A percentile compares a stretch with the other conserved stretches of the same genome.
Evolutionary conservation across 2,888 invertebrate species (phyloP).

Genomic region (Bellardia pandia): DNA sequence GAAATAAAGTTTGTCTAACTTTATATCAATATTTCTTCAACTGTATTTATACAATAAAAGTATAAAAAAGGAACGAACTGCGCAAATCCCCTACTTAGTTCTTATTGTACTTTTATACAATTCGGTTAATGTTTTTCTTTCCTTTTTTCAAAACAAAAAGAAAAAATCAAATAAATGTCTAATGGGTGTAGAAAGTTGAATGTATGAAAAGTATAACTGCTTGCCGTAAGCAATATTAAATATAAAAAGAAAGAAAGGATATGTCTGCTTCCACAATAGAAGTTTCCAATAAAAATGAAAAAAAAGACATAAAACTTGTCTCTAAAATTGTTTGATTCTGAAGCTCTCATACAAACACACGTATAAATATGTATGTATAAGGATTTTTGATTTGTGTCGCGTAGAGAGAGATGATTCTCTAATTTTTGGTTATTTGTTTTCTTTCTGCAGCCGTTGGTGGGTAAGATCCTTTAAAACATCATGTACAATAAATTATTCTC

Average conservation of each 20-base stretch:
- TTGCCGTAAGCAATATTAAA: constrained; percentile 3
- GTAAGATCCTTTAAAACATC: constrained; percentile 42
- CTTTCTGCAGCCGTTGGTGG: neutral
- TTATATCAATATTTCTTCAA: neutral
- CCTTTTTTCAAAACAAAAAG: neutral
- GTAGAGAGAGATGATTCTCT: neutral
- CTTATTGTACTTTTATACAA: constrained; percentile 11
- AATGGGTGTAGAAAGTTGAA: constrained; percentile 8
- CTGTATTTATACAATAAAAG: neutral
- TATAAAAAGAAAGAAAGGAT: constrained; percentile 51
- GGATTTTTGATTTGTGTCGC: constrained; percentile 13
- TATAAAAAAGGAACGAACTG: constrained; percentile 7
- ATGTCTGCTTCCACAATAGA: constrained; percentile 54
- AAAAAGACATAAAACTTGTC: neutral
- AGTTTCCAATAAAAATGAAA: neutral
- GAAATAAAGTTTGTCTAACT: no score
- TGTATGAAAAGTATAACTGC: constrained; percentile 19
- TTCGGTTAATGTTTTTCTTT: constrained; percentile 7
- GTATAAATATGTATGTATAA: neutral
- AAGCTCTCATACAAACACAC: neutral
- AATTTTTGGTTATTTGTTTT: constrained; percentile 31
- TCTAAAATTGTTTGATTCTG: constrained; percentile 5
- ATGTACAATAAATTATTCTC: neutral
- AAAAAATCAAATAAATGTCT: constrained; percentile 1
- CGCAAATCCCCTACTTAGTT: constrained; percentile 13